Evolutionary conservation across 2,888 invertebrate genomes (phyloP).

Genomic region (Ennomos fuscantarius): DNA sequence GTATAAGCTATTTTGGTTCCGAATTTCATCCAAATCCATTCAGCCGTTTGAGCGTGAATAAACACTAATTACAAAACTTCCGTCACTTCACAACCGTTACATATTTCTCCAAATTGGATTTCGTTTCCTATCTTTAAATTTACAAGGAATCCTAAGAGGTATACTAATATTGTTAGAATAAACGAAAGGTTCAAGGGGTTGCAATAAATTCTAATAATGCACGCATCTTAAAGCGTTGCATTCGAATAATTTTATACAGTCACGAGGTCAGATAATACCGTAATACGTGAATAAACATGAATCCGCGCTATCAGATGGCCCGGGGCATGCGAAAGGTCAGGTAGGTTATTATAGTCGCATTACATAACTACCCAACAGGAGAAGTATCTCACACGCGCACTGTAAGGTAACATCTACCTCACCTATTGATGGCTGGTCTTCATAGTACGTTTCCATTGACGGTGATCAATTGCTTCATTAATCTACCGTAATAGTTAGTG

Average conservation of each 20-base stretch:
- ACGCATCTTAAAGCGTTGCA: slow-evolving; percentile 17
- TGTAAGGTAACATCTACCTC: slow-evolving; percentile 19
- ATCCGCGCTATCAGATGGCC: slow-evolving; percentile 28
- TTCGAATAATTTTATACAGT: slow-evolving; percentile 22
- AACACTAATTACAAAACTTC: slow-evolving; percentile 19
- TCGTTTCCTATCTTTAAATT: slow-evolving; percentile 5
- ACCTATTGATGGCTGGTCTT: slow-evolving; percentile 55
- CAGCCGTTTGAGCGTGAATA: no score
- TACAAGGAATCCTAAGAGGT: slow-evolving; percentile 7
- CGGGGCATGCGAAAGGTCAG: slow-evolving; percentile 35
- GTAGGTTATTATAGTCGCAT: slow-evolving; percentile 30
- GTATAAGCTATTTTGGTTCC: no score
- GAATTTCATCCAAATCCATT: no score
- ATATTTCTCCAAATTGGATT: slow-evolving; percentile 3
- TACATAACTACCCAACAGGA: slow-evolving; percentile 36
- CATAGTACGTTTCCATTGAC: slow-evolving; percentile 52
- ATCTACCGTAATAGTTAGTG: slow-evolving; percentile 52
- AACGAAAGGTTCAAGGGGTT: slow-evolving; percentile 6
- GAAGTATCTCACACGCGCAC: slow-evolving; percentile 33
- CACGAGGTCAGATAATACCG: slow-evolving; percentile 26
- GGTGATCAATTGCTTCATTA: slow-evolving; percentile 62
- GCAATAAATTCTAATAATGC: slow-evolving; percentile 15
- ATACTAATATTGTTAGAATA: neutral
- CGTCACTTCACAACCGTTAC: slow-evolving; percentile 4
- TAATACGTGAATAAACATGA: slow-evolving; percentile 33